Base-by-base conservation (phyloP, 1,140 invertebrate species). In the Eriosoma lanigerum region DNA sequence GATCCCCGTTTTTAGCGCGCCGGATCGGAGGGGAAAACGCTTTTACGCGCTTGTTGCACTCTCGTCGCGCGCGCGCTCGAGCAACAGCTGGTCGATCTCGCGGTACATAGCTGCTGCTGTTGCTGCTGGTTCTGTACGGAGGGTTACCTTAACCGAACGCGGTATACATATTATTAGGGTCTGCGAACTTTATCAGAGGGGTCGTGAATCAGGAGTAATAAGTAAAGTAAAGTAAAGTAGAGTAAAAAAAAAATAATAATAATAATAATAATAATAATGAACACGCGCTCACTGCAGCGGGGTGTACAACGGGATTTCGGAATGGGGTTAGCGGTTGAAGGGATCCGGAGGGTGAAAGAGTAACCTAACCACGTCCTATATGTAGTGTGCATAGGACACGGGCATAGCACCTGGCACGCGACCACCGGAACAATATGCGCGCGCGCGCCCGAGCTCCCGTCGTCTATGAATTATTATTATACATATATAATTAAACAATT, bases 31-130 rank as follows among this genome's bases (percentile, higher is more conserved):
- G 68, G 73, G 66, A 15, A 44, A 24, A 48, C 66, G 44, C 73
- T 76, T 78, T 78, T 62, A 62, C 56, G 75, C 75, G 75, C 75
- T 78, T 78, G 75, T 78, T 78, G 75, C 75, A 78, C 75, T 60
- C 44, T 46, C 75, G 21, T 21, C 38, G 54, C 68, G 72, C 50
- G 24, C 48, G n/a, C 50, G 15, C 48, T 12, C 50, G 38, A 78
- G 38, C 75, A 78, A 78, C 75, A 78, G 75, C 75, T 78, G 75
- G 75, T 60, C 54, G 75, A 76, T 58, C 66, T 50, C 66, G 24
- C 46, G 24, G 26, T n/a, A n/a, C 19, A 50, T n/a, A 50, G 24
- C 66, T 9, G 48, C 24, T 19, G 68, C 68, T 5, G 48, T 15
- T 19, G 48, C n/a, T 21, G 19, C 21, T 38, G 8, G 32, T 38